Evolutionary conservation across 2,888 invertebrate species (phyloP), one percentile per base, ranked within the genome.

Genomic region (Nymphalis c-album): DNA sequence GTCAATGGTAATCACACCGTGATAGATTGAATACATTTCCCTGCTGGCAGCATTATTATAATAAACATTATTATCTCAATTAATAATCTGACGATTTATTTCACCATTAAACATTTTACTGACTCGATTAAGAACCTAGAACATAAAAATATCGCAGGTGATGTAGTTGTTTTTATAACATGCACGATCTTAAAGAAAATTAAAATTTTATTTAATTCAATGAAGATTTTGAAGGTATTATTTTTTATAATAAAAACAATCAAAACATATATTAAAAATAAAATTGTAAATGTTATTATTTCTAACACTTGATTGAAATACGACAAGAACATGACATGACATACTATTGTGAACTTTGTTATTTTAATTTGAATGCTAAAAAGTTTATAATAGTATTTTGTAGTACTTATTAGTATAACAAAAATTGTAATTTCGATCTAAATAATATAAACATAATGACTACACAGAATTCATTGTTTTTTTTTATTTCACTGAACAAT

Each of bases 1-100:
- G 85, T 87, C 87, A 83, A 78, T 78, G 74, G 77, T 80, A 80
- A 83, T 83, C 78, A 76, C 72, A 60, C 73, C 73, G 75, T 74
- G 79, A 78, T 80, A 81, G 78, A 60, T 48, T 48, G 59, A 50
- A 53, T 22, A 22, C 50, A 62, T 18, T 53, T 48, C 63, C 47
- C 16, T 26, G 53, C 20, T 18, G 40, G 62, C 50, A 18, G 63
- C 35, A 60, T 63, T 60, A 60, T 60, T 63, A 61, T 20, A 65
- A 57, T 53, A 51, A 31, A 63, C 10, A 22, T 20, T 77, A 80
- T 85, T 85, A 85, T 86, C 84, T 83, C 78, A 82, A 84, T 84
- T 81, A 84, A 46, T 82, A 80, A 85, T 85, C 81, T 64, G 60
- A 64, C 50, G 66, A 71, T 70, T 65, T 61, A 60, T 53, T 51